Percentiles rank a stretch among this genome's conserved stretches.
These are phyloP conservation scores for Scrobipalpa costella DNA, from an alignment of 2,888 invertebrate species.

Conservation along the genomic window DNA sequence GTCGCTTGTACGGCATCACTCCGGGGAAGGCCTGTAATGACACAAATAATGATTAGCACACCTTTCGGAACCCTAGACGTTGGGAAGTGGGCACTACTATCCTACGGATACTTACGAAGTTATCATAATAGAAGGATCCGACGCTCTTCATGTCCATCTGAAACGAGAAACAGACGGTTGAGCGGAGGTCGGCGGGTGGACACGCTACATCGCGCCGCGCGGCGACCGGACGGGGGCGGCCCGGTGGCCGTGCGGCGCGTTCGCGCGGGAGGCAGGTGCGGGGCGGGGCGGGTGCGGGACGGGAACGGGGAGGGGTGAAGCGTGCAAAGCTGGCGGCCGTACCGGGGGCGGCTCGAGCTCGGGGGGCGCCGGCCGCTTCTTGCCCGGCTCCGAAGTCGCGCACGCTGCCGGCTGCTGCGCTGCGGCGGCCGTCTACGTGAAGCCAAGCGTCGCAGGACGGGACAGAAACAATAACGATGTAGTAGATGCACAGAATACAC, in stretches of 20 bases:
- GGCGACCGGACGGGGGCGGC: constrained; percentile 51
- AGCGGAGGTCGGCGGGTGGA: constrained; percentile 51
- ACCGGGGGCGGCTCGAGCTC: constrained; percentile 91
- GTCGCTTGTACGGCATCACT: constrained; percentile 97
- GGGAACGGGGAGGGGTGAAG: constrained; percentile 64
- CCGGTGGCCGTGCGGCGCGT: constrained; percentile 45
- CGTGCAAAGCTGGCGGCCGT: constrained; percentile 88
- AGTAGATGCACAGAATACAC: constrained; percentile 81
- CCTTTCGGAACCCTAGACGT: neutral
- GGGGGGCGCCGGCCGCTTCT: constrained; percentile 93
- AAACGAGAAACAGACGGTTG: constrained; percentile 82
- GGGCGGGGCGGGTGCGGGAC: constrained; percentile 55
- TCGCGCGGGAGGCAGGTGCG: constrained; percentile 53
- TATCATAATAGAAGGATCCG: constrained; percentile 97
- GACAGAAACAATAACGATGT: constrained; percentile 81
- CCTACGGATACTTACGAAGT: constrained; percentile 90
- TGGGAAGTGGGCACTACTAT: too few species aligned
- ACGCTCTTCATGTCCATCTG: constrained; percentile 98
- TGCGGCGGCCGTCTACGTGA: constrained; percentile 80
- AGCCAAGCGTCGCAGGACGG: constrained; percentile 81
- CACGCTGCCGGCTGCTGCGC: constrained; percentile 85
- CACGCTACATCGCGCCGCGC: constrained; percentile 46
- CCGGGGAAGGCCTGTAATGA: constrained; percentile 92
- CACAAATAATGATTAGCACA: constrained; percentile 30
- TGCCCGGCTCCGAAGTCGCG: constrained; percentile 90